Percentiles rank a stretch among this genome's conserved stretches.
phyloP scores from a whole-genome alignment of 2,888 invertebrate genomes.

The Drosophila lacicola region DNA sequence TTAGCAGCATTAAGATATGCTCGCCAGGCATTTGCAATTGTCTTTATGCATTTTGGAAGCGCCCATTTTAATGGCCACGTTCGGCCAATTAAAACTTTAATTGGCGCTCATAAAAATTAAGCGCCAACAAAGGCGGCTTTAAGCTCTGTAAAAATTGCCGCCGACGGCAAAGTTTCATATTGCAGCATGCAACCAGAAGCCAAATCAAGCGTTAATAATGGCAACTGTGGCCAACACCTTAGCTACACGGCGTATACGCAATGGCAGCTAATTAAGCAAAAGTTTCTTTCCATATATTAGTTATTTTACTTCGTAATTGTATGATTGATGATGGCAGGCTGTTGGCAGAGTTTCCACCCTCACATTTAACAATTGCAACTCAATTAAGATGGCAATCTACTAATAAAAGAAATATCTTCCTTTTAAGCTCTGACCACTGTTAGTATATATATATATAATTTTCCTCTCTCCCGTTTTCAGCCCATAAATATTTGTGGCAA shows the following conservation, averaged over 20 bases:
- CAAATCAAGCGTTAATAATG: slow-evolving; percentile 58
- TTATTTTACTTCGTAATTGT: slow-evolving; percentile 24
- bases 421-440: slow-evolving; percentile 28
- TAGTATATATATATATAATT: slow-evolving; percentile 2
- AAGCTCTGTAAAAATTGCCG: slow-evolving; percentile 26
- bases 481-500: slow-evolving; percentile 44
- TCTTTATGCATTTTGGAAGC: slow-evolving; percentile 60
- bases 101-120: slow-evolving; percentile 57
- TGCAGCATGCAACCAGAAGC: slow-evolving; percentile 41
- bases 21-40: slow-evolving; percentile 51
- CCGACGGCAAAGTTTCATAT: slow-evolving; percentile 48
- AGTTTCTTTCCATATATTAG: slow-evolving; percentile 37
- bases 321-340: slow-evolving; percentile 62
- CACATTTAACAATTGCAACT: slow-evolving; percentile 68
- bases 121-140: slow-evolving; percentile 30
- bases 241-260: slow-evolving; percentile 49
- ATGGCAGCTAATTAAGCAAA: slow-evolving; percentile 40
- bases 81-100: slow-evolving; percentile 69
- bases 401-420: slow-evolving; percentile 55
- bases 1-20: slow-evolving; percentile 46
- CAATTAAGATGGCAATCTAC: slow-evolving; percentile 73
- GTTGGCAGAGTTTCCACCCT: not conserved
- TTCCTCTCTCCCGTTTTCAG: slow-evolving; percentile 14
- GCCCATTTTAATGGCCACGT: slow-evolving; percentile 61
- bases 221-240: slow-evolving; percentile 36